Evolutionary conservation across 1,140 invertebrate species (phyloP).

Genomic region (Lepidostoma basale): DNA sequence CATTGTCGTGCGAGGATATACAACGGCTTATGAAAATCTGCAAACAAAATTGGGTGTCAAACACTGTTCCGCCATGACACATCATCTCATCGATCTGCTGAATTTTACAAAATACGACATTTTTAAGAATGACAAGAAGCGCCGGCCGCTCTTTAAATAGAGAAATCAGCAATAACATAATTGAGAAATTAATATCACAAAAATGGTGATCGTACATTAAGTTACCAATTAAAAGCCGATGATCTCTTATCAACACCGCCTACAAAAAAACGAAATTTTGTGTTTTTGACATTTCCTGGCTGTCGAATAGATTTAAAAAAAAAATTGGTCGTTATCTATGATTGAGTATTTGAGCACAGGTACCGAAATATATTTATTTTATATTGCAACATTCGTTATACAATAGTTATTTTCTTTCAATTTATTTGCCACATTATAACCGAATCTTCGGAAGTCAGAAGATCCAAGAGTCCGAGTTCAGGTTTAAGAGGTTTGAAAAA

Average conservation of each 20-base stretch:
- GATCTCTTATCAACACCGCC: conserved; percentile 24
- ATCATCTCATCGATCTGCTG: conserved; percentile 37
- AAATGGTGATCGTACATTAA: too few relatives aligned
- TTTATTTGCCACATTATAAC: too few relatives aligned
- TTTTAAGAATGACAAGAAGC: too few relatives aligned
- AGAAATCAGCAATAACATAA: too few relatives aligned
- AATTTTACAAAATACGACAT: too few relatives aligned
- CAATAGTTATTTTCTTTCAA: too few relatives aligned
- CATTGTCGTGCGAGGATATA: conserved; percentile 67
- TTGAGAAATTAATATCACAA: too few relatives aligned
- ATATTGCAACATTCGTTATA: neutral
- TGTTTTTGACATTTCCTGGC: conserved; percentile 15
- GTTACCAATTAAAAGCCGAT: conserved; percentile 20
- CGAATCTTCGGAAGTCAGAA: too few relatives aligned
- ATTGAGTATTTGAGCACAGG: too few relatives aligned
- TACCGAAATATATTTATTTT: neutral
- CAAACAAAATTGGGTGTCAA: conserved; percentile 16
- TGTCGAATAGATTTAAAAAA: conserved; percentile 8
- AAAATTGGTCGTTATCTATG: neutral
- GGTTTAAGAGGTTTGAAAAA: too few relatives aligned
- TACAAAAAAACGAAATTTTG: neutral
- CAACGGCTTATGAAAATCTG: conserved; percentile 15
- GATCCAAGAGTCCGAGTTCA: too few relatives aligned
- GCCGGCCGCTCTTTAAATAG: too few relatives aligned
- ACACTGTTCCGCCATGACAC: conserved; percentile 33